Evolutionary conservation across 2,888 invertebrate species (phyloP), one percentile per base, ranked within the genome.

Genomic region (Brenthis daphne): DNA sequence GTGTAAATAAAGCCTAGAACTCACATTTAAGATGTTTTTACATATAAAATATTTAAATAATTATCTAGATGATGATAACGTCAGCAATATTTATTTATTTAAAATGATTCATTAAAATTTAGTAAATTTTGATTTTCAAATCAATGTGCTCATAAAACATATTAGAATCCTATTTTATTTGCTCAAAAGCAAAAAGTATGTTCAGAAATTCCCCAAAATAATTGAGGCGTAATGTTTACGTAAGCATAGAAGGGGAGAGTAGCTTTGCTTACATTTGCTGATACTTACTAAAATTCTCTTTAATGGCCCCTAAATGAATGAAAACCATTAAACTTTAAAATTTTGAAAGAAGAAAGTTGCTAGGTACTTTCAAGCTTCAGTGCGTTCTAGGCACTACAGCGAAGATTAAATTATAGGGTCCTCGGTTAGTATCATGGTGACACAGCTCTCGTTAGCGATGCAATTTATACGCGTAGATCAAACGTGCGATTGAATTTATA

Each of bases 401-500:
- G 65, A 64, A 68, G 68, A 73, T 69, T 60, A 71, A 69, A 73
- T 73, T 65, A 73, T 67, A 66, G 71, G 63, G 57, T 67, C 57
- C 73, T 47, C 48, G 68, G 64, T 50, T 58, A 56, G 60, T 56
- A 65, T 71, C 73, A 70, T 57, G 64, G 68, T 72, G 75, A 71
- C 71, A 64, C 53, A 57, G 50, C 67, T 57, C 72, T 75, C 58
- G 73, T 74, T 75, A 75, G 71, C 67, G 64, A 48, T 63, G 67
- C 63, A 70, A 70, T 72, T 72, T 74, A 74, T 69, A 67, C 73
- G 53, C 60, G 33, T 53, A 75, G 16, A 53, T 61, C 61, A 16
- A 33, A 77, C 79, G 79, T 76, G 79, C 79, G 78, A 75, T 73
- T 37, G 77, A 80, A 82, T 85, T 85, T 84, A 84, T 82, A 82